Conservation (phyloP, 2,797 vertebrate species). For the Sebastolobus altivelis region DNA sequence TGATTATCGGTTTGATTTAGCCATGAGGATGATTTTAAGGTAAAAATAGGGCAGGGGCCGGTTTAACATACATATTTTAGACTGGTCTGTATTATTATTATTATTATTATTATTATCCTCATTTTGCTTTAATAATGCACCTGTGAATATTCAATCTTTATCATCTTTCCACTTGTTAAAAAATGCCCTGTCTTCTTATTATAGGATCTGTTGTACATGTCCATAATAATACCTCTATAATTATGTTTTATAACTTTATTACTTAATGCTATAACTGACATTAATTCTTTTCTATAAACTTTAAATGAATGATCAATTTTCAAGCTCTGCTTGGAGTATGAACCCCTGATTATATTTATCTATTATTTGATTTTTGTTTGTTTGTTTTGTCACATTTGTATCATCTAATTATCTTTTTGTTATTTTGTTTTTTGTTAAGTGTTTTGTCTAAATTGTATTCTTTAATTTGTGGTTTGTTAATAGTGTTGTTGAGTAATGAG, state of each 20-base stretch:
- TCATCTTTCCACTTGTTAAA: no score
- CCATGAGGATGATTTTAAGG: slow-evolving; percentile 5
- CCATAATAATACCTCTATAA: no score
- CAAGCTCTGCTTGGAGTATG: neutral
- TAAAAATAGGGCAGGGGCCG: neutral
- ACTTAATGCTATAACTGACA: no score
- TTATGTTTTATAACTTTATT: no score
- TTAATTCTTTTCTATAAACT: no score
- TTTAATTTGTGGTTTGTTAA: slow-evolving; percentile 2
- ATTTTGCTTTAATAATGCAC: neutral
- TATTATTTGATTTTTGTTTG: no score
- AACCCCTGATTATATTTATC: neutral
- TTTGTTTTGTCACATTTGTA: neutral
- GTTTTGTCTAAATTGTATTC: neutral
- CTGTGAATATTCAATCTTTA: no score
- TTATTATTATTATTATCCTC: no score
- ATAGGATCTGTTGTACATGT: no score
- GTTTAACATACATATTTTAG: slow-evolving; percentile 4
- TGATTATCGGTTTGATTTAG: neutral
- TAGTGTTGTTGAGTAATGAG: neutral
- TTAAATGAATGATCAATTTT: neutral
- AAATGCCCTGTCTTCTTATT: no score
- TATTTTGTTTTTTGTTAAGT: no score
- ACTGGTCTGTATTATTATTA: neutral
- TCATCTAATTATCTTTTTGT: neutral